Percentiles rank a stretch among this genome's conserved stretches.
These are phyloP conservation scores for Cynoglossus semilaevis DNA, from an alignment of 2,113 vertebrate species.

Conservation along the genomic window DNA sequence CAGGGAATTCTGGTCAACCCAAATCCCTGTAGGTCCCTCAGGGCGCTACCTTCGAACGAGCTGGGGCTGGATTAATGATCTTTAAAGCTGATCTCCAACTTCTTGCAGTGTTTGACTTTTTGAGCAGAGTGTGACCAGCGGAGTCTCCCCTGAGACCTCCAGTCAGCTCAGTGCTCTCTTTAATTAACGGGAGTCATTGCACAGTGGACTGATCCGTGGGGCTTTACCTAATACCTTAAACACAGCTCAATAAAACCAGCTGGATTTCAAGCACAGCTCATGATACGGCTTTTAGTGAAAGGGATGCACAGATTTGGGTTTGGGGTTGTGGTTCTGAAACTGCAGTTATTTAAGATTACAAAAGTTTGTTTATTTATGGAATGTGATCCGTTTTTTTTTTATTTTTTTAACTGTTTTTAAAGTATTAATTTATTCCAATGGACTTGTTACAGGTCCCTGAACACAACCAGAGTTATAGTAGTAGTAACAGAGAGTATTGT, in stretches of 20 bases:
- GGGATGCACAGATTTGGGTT: not conserved
- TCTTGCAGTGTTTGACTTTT: constrained; percentile 57
- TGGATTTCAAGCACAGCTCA: constrained; percentile 45
- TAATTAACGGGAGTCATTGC: constrained; percentile 77
- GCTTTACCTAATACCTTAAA: constrained; percentile 69
- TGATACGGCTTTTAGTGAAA: constrained; percentile 27
- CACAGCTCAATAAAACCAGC: constrained; percentile 56
- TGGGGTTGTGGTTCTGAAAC: no score
- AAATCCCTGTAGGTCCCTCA: constrained; percentile 50
- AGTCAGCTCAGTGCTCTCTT: constrained; percentile 60
- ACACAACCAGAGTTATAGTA: no score
- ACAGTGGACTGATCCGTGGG: constrained; percentile 52
- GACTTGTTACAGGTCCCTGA: no score
- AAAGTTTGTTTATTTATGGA: no score
- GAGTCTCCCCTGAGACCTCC: constrained; percentile 49
- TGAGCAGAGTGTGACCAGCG: constrained; percentile 42
- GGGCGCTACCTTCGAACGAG: constrained; percentile 41
- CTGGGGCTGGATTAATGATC: constrained; percentile 63
- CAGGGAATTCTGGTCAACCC: constrained; percentile 53
- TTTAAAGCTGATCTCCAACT: constrained; percentile 62
- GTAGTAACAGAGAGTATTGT: no score
- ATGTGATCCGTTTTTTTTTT: no score
- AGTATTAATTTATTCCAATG: no score
- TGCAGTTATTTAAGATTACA: no score
- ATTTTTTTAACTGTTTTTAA: no score